Evolutionary conservation across 2,113 vertebrate genomes (phyloP).

Genomic region (Suricata suricatta): DNA sequence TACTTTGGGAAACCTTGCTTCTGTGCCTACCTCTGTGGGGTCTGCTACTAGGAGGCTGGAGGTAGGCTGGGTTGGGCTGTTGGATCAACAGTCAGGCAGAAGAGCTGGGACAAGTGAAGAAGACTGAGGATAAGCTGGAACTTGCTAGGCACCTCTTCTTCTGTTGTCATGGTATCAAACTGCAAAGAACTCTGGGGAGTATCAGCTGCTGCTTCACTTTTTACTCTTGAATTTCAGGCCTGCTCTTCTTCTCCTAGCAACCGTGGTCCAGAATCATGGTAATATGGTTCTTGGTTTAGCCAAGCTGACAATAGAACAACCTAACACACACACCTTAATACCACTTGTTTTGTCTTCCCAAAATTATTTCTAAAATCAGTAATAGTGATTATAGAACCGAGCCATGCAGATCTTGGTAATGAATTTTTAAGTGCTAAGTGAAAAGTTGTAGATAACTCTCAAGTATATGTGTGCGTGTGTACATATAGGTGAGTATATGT

Average conservation of each 20-base stretch:
- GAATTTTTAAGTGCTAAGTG: neutral
- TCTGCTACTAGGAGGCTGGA: no score
- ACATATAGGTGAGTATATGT: neutral
- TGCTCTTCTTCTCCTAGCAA: neutral
- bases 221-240: neutral
- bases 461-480: neutral
- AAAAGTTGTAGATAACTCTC: neutral
- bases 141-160: neutral
- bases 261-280: neutral
- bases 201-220: neutral
- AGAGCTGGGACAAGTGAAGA: neutral
- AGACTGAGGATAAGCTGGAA: neutral
- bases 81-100: neutral
- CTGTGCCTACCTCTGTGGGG: accelerated
- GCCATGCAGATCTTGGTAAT: neutral
- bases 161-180: neutral
- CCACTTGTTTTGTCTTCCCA: neutral
- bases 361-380: neutral
- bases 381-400: neutral
- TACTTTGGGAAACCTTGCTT: neutral
- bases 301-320: neutral
- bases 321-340: neutral
- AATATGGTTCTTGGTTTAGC: neutral
- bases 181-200: neutral
- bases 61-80: neutral